phyloP scores from a whole-genome alignment of 2,113 vertebrate species.

The Scophthalmus maximus region DNA sequence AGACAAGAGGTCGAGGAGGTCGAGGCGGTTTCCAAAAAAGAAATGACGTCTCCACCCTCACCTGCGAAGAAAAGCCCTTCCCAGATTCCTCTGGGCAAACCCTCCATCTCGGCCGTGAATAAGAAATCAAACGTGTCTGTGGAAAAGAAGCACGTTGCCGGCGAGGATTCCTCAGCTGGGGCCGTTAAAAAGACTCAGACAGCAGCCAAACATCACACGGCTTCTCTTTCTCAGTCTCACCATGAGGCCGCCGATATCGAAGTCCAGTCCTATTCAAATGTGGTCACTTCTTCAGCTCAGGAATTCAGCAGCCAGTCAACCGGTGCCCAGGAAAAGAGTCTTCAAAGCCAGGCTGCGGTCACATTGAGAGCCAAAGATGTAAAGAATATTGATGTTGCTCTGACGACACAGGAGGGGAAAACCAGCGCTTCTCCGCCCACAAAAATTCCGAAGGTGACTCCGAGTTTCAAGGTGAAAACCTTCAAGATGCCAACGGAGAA shows the following conservation, averaged over 20 bases:
- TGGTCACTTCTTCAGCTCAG: slow-evolving; percentile 61
- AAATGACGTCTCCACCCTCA: slow-evolving; percentile 19
- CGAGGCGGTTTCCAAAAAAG: slow-evolving; percentile 40
- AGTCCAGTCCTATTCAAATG: slow-evolving; percentile 53
- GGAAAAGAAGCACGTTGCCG: slow-evolving; percentile 60
- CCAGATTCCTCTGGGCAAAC: slow-evolving; percentile 74
- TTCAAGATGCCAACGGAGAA: slow-evolving; percentile 79
- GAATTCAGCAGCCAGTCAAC: slow-evolving; percentile 68
- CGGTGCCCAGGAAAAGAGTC: slow-evolving; percentile 65
- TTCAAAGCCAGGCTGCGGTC: slow-evolving; percentile 68
- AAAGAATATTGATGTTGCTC: slow-evolving; percentile 65
- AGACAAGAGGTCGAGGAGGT: slow-evolving; percentile 50
- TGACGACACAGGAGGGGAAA: slow-evolving; percentile 72
- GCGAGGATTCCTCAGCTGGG: slow-evolving; percentile 12
- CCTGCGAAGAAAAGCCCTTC: slow-evolving; percentile 58
- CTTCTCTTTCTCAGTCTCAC: slow-evolving; percentile 33
- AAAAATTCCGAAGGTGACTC: slow-evolving; percentile 81
- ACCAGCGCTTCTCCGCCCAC: slow-evolving; percentile 63
- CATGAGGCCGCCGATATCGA: slow-evolving; percentile 44
- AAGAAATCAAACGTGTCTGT: slow-evolving; percentile 68
- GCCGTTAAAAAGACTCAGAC: slow-evolving; percentile 51
- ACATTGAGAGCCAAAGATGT: slow-evolving; percentile 73
- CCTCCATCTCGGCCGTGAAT: slow-evolving; percentile 66
- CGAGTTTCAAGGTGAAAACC: slow-evolving; percentile 86
- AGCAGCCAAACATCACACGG: slow-evolving; percentile 24